These are phyloP conservation scores for Coecobrya sp. DNA, from an alignment of 2,888 invertebrate species.

Conservation along the genomic window DNA sequence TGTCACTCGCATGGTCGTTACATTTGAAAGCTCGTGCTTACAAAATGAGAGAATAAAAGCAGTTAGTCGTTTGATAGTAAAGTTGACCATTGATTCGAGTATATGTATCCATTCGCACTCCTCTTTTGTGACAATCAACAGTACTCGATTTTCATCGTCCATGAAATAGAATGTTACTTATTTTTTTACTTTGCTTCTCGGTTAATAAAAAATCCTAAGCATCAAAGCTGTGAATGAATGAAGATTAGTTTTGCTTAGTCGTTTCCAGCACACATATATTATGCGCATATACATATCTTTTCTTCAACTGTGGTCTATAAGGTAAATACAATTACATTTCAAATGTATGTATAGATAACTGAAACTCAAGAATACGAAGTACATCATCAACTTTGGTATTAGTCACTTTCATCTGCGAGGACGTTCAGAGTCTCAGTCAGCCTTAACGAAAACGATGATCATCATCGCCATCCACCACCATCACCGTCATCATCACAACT, in stretches of 20 bases:
- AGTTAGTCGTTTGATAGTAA: neutral
- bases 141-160: too few relatives aligned
- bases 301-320: neutral
- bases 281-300: neutral
- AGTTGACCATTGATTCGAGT: neutral
- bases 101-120: too few relatives aligned
- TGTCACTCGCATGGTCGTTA: neutral
- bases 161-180: too few relatives aligned
- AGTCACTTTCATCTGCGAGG: slow-evolving; percentile 66
- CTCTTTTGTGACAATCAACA: too few relatives aligned
- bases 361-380: neutral
- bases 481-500: slow-evolving; percentile 10
- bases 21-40: neutral
- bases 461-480: slow-evolving; percentile 40
- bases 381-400: neutral
- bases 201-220: neutral
- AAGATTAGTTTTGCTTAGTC: neutral
- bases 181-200: neutral
- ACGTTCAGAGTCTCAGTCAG: slow-evolving; percentile 15
- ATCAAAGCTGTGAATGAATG: slow-evolving; percentile 34
- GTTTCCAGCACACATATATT: neutral
- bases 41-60: neutral
- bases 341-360: neutral
- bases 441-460: slow-evolving; percentile 10
- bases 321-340: neutral